Evolutionary conservation across 2,113 vertebrate species (phyloP).

Genomic region (Oxygymnocypris stewartii): DNA sequence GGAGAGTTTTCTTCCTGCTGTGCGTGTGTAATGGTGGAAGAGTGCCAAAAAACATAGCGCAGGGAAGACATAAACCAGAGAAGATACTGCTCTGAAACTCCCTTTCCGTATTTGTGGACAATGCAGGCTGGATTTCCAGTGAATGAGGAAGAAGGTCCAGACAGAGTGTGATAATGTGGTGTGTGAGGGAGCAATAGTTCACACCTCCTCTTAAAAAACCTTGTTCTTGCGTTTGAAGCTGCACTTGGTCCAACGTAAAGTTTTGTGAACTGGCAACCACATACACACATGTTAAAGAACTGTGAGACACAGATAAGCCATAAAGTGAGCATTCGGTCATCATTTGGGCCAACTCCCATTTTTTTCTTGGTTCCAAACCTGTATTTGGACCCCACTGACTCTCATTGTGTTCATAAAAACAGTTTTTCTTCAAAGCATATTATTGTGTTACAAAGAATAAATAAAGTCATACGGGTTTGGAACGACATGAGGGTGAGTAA

Average conservation of each 20-base stretch:
- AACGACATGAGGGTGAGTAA: not conserved
- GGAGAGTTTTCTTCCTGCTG: slow-evolving; percentile 24
- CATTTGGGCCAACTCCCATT: not conserved
- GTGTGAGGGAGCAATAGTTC: slow-evolving; percentile 23
- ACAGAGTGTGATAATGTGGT: slow-evolving; percentile 22
- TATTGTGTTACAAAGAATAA: not conserved
- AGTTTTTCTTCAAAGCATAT: not conserved
- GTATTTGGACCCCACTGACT: not conserved
- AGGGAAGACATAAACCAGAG: slow-evolving; percentile 26
- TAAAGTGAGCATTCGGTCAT: not conserved
- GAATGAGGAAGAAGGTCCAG: slow-evolving; percentile 19
- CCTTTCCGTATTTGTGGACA: slow-evolving; percentile 22
- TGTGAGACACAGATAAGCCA: not conserved
- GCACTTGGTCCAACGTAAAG: slow-evolving; percentile 24
- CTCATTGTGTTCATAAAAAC: not conserved
- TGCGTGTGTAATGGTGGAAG: slow-evolving; percentile 19
- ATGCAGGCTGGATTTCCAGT: not conserved
- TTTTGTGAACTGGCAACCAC: slow-evolving; percentile 4
- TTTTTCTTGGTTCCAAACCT: not conserved
- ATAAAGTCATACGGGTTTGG: not conserved
- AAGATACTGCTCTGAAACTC: slow-evolving; percentile 36
- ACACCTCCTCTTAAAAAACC: not conserved
- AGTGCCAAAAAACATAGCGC: not conserved
- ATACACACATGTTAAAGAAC: slow-evolving; percentile 21
- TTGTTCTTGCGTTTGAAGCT: slow-evolving; percentile 26